Base-by-base conservation (phyloP, 2,797 vertebrate genomes). In the Chaetodon trifasciatus region DNA sequence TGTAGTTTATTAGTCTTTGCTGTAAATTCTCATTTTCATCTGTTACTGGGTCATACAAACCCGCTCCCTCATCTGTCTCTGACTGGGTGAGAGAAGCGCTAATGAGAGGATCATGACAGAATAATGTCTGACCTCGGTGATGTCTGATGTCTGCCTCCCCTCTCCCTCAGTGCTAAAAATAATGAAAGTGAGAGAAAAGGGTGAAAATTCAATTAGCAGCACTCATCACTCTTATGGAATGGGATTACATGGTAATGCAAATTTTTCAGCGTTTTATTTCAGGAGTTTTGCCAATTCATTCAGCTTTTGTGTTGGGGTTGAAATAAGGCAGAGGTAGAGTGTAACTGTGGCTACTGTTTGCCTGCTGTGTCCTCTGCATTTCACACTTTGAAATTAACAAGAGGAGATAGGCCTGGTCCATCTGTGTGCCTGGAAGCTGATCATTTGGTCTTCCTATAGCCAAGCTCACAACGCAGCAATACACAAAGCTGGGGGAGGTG, bases 121-220 rank as follows among this genome's bases (percentile, higher is more conserved):
- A 82, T 88, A 87, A 92, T 93, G 85, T 92, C 85, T 88, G 76
- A 87, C 77, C 72, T 76, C 21, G 3, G 8, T 77, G 77, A 84
- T 50, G 56, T 77, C 77, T 71, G 76, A 65, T 44, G 53, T 82
- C 85, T 83, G 73, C 80, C 87, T 85, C 88, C 86, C 78, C 78
- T 65, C n/a, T 67, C 24, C 63, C 12, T 46, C 44, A 11, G 70
- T 65, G 85, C 93, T 92, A 94, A 94, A 94, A 93, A 94, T 94
- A 94, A 75, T 65, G 55, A 70, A 82, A 86, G 16, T 13, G 69
- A 78, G 79, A 85, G 73, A 68, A 86, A 90, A 75, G 68, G 49
- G n/a, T 46, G 47, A 63, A 66, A 73, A 81, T 89, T 90, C 77
- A 86, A 89, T 93, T 90, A 93, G 53, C 79, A 62, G 49, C 68